Conservation (phyloP, 1,140 invertebrate genomes). For the Heliconius hermathena region DNA sequence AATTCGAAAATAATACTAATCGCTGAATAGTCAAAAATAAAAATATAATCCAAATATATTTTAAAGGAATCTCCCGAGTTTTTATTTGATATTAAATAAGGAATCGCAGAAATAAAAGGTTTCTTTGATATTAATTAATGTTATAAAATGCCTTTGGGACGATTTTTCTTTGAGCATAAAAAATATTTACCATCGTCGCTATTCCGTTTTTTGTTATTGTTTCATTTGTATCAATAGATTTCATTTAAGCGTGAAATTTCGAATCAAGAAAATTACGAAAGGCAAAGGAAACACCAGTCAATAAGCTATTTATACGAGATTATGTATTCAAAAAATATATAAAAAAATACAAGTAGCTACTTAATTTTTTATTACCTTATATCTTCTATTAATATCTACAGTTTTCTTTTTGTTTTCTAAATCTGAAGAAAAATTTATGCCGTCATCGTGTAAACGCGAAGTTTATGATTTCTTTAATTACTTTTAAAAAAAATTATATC, state of each 20-base stretch:
- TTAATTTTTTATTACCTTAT: no score
- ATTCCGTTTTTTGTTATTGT: not conserved
- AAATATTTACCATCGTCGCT: slow-evolving; percentile 11
- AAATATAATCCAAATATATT: not conserved
- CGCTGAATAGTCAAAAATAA: slow-evolving; percentile 5
- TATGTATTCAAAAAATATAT: not conserved
- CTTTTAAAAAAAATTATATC: no score
- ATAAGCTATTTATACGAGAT: not conserved
- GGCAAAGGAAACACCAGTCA: not conserved
- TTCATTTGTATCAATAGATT: slow-evolving; percentile 6
- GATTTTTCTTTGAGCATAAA: slow-evolving; percentile 17
- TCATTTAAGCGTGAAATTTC: not conserved
- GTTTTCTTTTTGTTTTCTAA: no score
- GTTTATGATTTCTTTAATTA: no score
- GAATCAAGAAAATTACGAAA: not conserved
- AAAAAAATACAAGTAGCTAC: no score
- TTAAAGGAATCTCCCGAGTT: not conserved
- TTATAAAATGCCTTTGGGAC: slow-evolving; percentile 12
- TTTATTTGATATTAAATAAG: slow-evolving; percentile 15
- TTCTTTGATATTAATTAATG: slow-evolving; percentile 14
- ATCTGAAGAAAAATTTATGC: no score
- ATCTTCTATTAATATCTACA: no score
- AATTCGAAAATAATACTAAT: not conserved
- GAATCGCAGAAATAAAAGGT: not conserved
- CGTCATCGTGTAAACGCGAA: no score